A percentile compares a stretch with the other conserved stretches of the same genome.
These are phyloP conservation scores for Drosophila subobscura DNA, from an alignment of 1,140 invertebrate species.

Conservation along the genomic window DNA sequence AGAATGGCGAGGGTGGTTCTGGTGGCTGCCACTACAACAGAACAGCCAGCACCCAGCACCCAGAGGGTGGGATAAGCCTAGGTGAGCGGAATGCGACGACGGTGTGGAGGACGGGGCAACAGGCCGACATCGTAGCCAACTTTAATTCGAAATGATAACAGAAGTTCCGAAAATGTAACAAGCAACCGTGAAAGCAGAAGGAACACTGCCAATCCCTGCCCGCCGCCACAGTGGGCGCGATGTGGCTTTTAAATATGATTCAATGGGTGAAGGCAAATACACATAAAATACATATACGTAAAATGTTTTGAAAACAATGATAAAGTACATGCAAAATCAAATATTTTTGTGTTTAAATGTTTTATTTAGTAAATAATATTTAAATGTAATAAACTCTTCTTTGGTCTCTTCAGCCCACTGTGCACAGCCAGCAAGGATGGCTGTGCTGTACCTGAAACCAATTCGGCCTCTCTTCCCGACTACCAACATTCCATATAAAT, in stretches of 20 bases:
- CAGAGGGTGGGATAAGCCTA: slow-evolving; percentile 22
- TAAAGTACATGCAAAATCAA: no score
- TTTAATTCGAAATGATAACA: slow-evolving; percentile 79
- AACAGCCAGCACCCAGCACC: not conserved
- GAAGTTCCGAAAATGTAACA: slow-evolving; percentile 71
- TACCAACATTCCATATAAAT: slow-evolving; percentile 80
- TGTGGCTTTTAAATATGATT: slow-evolving; percentile 3
- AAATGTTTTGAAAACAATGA: no score
- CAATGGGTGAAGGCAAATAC: not conserved
- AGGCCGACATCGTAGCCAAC: slow-evolving; percentile 28
- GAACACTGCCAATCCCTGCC: slow-evolving; percentile 15
- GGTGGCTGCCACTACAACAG: slow-evolving; percentile 3
- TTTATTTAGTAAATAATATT: no score
- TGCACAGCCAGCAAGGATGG: slow-evolving; percentile 34
- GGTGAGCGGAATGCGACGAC: slow-evolving; percentile 13
- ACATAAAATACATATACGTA: no score
- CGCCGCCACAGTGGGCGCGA: slow-evolving; percentile 40
- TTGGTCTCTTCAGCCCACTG: slow-evolving; percentile 25
- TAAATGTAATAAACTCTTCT: no score
- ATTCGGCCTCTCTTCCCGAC: slow-evolving; percentile 66
- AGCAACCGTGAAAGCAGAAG: slow-evolving; percentile 64
- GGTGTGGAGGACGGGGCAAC: slow-evolving; percentile 4
- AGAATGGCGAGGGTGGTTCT: not conserved
- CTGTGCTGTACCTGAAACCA: slow-evolving; percentile 67
- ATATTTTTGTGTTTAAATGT: no score